Evolutionary conservation across 1,140 invertebrate species (phyloP), one percentile per base, ranked within the genome.

Genomic region (Hormaphis cornu): DNA sequence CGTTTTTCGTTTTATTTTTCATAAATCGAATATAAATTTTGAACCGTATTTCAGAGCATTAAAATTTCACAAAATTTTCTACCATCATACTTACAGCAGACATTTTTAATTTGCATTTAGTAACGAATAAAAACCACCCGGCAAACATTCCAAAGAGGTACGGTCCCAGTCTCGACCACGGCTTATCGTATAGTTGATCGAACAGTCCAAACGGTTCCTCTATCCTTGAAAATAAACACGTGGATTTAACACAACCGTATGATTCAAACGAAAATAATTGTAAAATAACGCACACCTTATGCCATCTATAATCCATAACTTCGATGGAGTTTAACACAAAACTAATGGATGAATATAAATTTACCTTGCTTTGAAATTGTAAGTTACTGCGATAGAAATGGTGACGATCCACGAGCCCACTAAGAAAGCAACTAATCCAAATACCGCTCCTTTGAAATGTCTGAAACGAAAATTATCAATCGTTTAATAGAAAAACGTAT

Each of bases 131-230:
- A 56, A 86, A 82, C 79, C 88, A 90, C 9, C 89, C 89, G 12
- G 86, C 81, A 9, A 85, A 80, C 81, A 90, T 89, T 63, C 89
- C 89, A 28, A 91, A 80, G 69, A 91, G 82, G 76, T 91, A 91
- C 7, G 89, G 86, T 7, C 89, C 89, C 9, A 90, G 84, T 74
- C 89, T 80, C 16, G 89, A 83, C 89, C 89, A 92, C 2, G 89
- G 89, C 75, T 91, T 91, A 77, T 91, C 89, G 75, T 92, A 92
- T 20, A 91, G 78, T 70, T 88, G 83, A 75, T 91, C 89, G 76
- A 91, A 91, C 70, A 89, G 83, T 69, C 88, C 87, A 72, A 91
- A 90, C 9, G 89, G 89, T 74, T 90, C 84, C 74, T 90, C 83
- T 42, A 91, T 80, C 71, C 81, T 83, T 69, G 5, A 69, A 56